phyloP scores from a whole-genome alignment of 1,140 invertebrate genomes.

The Caenorhabditis briggsae region DNA sequence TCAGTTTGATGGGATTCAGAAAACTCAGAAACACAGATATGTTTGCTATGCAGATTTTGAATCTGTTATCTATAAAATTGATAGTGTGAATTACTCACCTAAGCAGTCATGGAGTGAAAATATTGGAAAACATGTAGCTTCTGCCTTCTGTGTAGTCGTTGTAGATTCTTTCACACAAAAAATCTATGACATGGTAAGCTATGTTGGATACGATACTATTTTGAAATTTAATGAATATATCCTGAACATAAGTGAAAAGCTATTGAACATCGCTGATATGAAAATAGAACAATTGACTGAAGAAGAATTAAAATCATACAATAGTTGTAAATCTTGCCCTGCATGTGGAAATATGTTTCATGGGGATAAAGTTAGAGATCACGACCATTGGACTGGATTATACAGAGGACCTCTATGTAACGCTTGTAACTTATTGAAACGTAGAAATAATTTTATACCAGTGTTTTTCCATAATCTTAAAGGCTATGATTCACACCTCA shows the following conservation, averaged over 20 bases:
- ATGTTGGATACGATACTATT: conserved; percentile 34
- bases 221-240: conserved; percentile 50
- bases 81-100: neutral
- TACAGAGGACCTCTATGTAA: too few species aligned
- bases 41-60: conserved; percentile 61
- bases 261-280: conserved; percentile 21
- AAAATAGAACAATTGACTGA: conserved; percentile 59
- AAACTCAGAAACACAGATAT: conserved; percentile 63
- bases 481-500: conserved; percentile 65
- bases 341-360: conserved; percentile 30
- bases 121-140: conserved; percentile 51
- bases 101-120: conserved; percentile 37
- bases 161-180: conserved; percentile 31
- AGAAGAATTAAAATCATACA: neutral
- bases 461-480: too few species aligned
- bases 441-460: too few species aligned
- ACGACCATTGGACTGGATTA: too few species aligned
- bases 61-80: conserved; percentile 11
- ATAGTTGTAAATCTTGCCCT: conserved; percentile 49
- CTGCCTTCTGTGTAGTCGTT: conserved; percentile 52
- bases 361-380: too few species aligned
- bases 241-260: neutral
- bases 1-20: conserved; percentile 62
- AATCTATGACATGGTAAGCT: conserved; percentile 51
- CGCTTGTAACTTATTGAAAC: too few species aligned